phyloP scores from a whole-genome alignment of 2,797 vertebrate species.

The Sebastes kiyomatsui region DNA sequence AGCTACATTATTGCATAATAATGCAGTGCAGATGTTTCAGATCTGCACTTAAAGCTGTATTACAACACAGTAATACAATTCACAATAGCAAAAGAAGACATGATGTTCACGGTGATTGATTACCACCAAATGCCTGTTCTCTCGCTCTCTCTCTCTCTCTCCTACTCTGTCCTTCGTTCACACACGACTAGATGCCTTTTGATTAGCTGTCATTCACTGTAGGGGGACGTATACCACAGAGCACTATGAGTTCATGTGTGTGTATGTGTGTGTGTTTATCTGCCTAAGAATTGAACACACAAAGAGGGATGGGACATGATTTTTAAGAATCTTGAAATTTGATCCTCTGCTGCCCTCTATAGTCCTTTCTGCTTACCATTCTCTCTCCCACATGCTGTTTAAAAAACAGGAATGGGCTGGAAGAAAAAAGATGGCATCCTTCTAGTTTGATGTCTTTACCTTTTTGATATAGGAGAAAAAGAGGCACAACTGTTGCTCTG shows the following conservation, averaged over 20 bases:
- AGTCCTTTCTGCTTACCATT: not conserved
- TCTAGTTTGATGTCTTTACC: slow-evolving; percentile 6
- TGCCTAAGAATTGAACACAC: not conserved
- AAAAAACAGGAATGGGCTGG: not conserved
- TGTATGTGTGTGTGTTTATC: not conserved
- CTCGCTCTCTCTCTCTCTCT: not conserved
- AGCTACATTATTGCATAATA: not conserved
- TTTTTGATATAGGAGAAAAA: not conserved
- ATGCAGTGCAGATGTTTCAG: slow-evolving; percentile 5
- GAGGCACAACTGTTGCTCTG: not conserved
- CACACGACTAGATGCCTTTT: not conserved
- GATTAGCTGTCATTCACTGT: slow-evolving; percentile 8
- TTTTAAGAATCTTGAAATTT: slow-evolving; percentile 7
- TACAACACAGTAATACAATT: not conserved
- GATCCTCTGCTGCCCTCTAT: slow-evolving; percentile 51
- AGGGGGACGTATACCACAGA: not conserved
- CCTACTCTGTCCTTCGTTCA: not conserved
- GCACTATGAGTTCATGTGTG: not conserved
- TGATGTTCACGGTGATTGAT: slow-evolving; percentile 19
- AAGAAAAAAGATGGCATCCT: not conserved
- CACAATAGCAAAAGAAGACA: not conserved
- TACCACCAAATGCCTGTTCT: not conserved
- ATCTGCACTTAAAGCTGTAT: not conserved
- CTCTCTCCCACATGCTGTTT: not conserved
- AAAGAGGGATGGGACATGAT: not conserved